phyloP scores from a whole-genome alignment of 2,888 invertebrate genomes.

The Cremastinae sp. region DNA sequence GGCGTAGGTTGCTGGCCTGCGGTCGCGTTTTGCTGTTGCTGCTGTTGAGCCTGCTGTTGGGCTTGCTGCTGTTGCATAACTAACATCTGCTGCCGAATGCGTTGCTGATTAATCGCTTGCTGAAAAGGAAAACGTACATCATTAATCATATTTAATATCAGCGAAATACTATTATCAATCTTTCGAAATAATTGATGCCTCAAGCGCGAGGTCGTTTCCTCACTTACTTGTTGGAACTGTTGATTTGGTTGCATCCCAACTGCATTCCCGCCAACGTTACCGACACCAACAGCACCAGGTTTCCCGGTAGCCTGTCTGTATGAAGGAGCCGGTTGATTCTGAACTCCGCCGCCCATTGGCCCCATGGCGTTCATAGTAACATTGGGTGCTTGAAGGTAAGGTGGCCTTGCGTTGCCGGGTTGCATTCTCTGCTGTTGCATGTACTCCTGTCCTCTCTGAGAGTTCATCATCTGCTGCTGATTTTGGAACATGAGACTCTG shows the following conservation, averaged over 20 bases:
- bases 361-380: slow-evolving; percentile 92
- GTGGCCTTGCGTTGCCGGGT: slow-evolving; percentile 82
- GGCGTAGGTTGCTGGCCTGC: slow-evolving; percentile 82
- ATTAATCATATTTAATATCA: background rate
- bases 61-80: slow-evolving; percentile 84
- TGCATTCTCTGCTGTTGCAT: slow-evolving; percentile 83
- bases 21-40: slow-evolving; percentile 73
- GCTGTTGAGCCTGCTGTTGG: slow-evolving; percentile 80
- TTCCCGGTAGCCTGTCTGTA: slow-evolving; percentile 84
- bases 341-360: slow-evolving; percentile 80
- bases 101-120: slow-evolving; percentile 81
- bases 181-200: no score
- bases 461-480: slow-evolving; percentile 84
- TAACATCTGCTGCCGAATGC: slow-evolving; percentile 87
- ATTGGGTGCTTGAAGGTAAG: slow-evolving; percentile 90
- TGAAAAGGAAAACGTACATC: slow-evolving; percentile 61
- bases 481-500: slow-evolving; percentile 78
- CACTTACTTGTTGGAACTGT: slow-evolving; percentile 83
- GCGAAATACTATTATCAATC: background rate
- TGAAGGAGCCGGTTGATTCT: slow-evolving; percentile 87
- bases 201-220: slow-evolving; percentile 8
- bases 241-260: slow-evolving; percentile 82
- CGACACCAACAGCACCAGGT: slow-evolving; percentile 77
- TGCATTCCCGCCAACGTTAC: slow-evolving; percentile 74
- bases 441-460: slow-evolving; percentile 83